phyloP scores from a whole-genome alignment of 2,888 invertebrate genomes.

The Cyclophora punctaria region DNA sequence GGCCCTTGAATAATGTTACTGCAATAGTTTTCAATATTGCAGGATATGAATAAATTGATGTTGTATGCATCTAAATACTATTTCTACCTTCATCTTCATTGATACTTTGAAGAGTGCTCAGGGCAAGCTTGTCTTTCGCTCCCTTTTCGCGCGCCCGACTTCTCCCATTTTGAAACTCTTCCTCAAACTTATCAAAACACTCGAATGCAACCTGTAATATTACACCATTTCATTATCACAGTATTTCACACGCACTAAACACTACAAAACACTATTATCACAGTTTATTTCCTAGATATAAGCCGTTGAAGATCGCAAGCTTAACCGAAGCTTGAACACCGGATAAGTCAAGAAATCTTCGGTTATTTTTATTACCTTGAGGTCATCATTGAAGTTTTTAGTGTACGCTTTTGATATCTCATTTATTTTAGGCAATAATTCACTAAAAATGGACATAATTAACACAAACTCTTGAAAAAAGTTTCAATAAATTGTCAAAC shows the following conservation, averaged over 20 bases:
- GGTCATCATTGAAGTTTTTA: constrained; percentile 45
- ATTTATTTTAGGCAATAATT: constrained; percentile 49
- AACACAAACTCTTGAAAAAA: constrained; percentile 34
- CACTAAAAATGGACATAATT: constrained; percentile 65
- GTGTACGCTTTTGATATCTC: constrained; percentile 42
- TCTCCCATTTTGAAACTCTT: constrained; percentile 45
- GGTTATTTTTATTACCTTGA: constrained; percentile 43
- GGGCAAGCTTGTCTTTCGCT: constrained; percentile 41
- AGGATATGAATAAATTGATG: no score
- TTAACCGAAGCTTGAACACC: no score
- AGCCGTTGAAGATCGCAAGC: no score
- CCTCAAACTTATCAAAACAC: constrained; percentile 50
- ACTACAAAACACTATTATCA: not conserved
- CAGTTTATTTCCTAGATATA: no score
- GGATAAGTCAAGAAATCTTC: not conserved
- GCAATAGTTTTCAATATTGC: no score
- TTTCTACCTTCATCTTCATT: constrained; percentile 54
- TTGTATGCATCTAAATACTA: not conserved
- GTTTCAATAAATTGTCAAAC: constrained; percentile 47
- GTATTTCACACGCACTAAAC: constrained; percentile 2
- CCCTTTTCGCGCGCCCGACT: constrained; percentile 37
- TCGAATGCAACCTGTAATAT: constrained; percentile 47
- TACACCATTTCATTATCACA: constrained; percentile 16
- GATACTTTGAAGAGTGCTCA: constrained; percentile 54
- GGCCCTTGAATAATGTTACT: no score